Percentiles rank a stretch among this genome's conserved stretches.
Conservation (phyloP, 2,113 vertebrate genomes). For the Corythaixoides concolor region DNA sequence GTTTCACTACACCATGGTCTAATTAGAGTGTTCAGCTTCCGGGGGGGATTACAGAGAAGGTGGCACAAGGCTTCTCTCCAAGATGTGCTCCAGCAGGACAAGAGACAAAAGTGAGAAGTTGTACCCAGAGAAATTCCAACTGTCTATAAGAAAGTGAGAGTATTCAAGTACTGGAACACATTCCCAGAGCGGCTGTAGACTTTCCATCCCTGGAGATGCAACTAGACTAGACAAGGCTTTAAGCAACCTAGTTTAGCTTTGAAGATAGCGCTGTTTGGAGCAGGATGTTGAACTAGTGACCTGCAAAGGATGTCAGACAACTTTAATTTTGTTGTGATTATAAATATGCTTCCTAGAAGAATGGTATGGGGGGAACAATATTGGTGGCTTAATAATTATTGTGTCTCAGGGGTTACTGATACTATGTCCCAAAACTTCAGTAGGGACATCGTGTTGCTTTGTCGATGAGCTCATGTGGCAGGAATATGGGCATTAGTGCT, state of each 20-base stretch:
- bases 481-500: neutral
- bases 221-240: neutral
- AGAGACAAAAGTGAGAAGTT: neutral
- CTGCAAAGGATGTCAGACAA: neutral
- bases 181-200: neutral
- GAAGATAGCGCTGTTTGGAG: neutral
- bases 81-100: neutral
- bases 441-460: neutral
- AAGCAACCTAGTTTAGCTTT: neutral
- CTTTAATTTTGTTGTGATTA: neutral
- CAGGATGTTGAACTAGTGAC: neutral
- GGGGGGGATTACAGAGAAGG: neutral
- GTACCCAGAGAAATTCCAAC: neutral
- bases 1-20: neutral
- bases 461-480: neutral
- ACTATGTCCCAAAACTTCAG: neutral
- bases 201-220: neutral
- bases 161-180: neutral
- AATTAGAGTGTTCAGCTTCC: neutral
- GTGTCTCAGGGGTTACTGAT: neutral
- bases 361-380: neutral
- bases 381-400: neutral
- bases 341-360: neutral
- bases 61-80: neutral
- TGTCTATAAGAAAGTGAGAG: neutral